These are phyloP conservation scores for Ictalurus punctatus DNA, from an alignment of 2,113 vertebrate genomes.

Conservation along the genomic window DNA sequence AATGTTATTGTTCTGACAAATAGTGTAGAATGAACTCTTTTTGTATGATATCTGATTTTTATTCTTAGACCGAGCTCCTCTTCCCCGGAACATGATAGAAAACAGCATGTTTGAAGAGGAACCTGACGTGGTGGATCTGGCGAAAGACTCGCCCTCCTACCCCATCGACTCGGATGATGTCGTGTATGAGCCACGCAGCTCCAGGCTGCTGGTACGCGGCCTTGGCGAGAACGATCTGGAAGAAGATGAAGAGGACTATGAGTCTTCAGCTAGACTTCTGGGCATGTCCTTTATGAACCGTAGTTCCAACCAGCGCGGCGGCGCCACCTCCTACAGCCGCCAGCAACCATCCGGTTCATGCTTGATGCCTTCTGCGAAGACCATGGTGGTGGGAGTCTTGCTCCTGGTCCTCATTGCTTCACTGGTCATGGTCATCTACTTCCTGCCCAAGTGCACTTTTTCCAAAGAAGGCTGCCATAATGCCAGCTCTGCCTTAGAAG, in stretches of 20 bases:
- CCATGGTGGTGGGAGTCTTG: conserved; percentile 78
- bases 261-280: conserved; percentile 91
- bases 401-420: conserved; percentile 80
- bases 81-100: conserved; percentile 98
- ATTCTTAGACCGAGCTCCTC: conserved; percentile 79
- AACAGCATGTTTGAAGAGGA: conserved; percentile 99
- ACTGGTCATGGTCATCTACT: conserved; percentile 82
- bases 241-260: conserved; percentile 94
- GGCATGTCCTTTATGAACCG: conserved; percentile 99
- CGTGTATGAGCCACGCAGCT: conserved; percentile 88
- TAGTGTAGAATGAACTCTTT: background rate
- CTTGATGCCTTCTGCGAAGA: conserved; percentile 76
- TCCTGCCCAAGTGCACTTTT: conserved; percentile 90
- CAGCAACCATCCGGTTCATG: conserved; percentile 76
- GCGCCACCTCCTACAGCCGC: conserved; percentile 72
- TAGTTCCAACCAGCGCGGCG: conserved; percentile 79
- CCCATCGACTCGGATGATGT: conserved; percentile 93
- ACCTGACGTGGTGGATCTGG: conserved; percentile 92
- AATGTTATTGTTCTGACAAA: background rate
- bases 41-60: conserved; percentile 35
- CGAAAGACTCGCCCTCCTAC: conserved; percentile 86
- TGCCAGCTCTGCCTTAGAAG: conserved; percentile 69
- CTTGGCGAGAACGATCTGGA: conserved; percentile 93
- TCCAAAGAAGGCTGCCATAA: conserved; percentile 89
- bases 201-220: conserved; percentile 89